Conservation (phyloP, 2,888 invertebrate genomes). For the Hydraecia micacea region DNA sequence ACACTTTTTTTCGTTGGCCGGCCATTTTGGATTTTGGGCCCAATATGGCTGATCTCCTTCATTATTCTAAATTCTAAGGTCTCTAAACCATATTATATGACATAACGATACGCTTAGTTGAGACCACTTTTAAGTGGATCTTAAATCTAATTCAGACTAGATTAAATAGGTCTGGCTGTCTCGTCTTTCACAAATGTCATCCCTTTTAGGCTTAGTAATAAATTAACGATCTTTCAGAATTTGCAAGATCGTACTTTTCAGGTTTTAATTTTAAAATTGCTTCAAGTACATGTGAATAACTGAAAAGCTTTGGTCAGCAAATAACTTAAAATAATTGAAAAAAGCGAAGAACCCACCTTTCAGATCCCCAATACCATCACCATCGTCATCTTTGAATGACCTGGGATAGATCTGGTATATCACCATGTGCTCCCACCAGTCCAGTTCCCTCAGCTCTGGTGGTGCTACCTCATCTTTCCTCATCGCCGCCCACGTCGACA, state of each 20-base stretch:
- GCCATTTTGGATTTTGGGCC: no score
- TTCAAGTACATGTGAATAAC: not conserved
- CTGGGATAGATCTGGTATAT: slow-evolving; percentile 96
- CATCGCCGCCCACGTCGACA: slow-evolving; percentile 74
- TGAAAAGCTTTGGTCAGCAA: slow-evolving; percentile 10
- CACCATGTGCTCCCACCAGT: slow-evolving; percentile 90
- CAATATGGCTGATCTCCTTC: not conserved
- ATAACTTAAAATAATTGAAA: not conserved
- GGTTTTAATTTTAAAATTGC: slow-evolving; percentile 5
- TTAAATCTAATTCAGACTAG: slow-evolving; percentile 28
- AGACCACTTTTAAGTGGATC: slow-evolving; percentile 29
- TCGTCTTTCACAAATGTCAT: slow-evolving; percentile 35
- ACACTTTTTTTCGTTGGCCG: no score
- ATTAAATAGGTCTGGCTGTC: slow-evolving; percentile 35
- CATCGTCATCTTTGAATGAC: slow-evolving; percentile 95
- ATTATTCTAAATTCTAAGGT: not conserved
- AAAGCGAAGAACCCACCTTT: slow-evolving; percentile 85
- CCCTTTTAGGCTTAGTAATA: slow-evolving; percentile 33
- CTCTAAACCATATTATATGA: not conserved
- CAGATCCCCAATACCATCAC: slow-evolving; percentile 95
- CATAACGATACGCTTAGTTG: slow-evolving; percentile 5
- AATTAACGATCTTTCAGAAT: slow-evolving; percentile 26
- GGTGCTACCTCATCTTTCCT: slow-evolving; percentile 84
- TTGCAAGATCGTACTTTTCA: slow-evolving; percentile 1
- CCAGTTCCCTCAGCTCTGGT: slow-evolving; percentile 74